Conservation (phyloP, 2,113 vertebrate species). For the Apodemus speciosus region DNA sequence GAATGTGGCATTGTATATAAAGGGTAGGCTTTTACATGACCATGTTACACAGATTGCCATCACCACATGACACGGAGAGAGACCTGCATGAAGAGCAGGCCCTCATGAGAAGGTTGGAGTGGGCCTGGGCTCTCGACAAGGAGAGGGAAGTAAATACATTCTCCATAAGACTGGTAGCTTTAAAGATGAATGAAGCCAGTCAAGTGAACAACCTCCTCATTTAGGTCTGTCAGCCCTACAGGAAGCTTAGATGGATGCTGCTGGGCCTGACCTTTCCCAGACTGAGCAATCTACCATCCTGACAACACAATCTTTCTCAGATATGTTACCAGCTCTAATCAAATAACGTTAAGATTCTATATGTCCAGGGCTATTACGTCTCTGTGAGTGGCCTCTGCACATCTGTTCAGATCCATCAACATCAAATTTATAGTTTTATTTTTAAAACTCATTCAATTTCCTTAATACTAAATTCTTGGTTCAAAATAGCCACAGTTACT, state of each 20-base stretch:
- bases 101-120: neutral
- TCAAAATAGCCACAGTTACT: neutral
- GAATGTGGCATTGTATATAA: neutral
- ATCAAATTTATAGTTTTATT: constrained; percentile 33
- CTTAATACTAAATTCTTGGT: constrained; percentile 7
- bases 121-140: neutral
- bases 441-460: constrained; percentile 1
- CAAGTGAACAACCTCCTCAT: neutral
- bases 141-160: constrained; percentile 28
- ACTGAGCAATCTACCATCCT: neutral
- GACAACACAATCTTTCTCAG: neutral
- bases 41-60: neutral
- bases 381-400: neutral
- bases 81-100: constrained; percentile 1
- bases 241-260: neutral
- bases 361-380: neutral
- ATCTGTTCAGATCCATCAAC: neutral
- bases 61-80: neutral
- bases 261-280: neutral
- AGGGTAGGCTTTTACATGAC: neutral
- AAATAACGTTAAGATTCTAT: neutral
- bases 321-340: neutral
- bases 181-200: constrained; percentile 13
- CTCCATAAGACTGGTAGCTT: neutral
- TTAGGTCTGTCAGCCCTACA: neutral